These are phyloP conservation scores for Ladona fulva DNA, from an alignment of 1,140 invertebrate genomes.

Conservation along the genomic window DNA sequence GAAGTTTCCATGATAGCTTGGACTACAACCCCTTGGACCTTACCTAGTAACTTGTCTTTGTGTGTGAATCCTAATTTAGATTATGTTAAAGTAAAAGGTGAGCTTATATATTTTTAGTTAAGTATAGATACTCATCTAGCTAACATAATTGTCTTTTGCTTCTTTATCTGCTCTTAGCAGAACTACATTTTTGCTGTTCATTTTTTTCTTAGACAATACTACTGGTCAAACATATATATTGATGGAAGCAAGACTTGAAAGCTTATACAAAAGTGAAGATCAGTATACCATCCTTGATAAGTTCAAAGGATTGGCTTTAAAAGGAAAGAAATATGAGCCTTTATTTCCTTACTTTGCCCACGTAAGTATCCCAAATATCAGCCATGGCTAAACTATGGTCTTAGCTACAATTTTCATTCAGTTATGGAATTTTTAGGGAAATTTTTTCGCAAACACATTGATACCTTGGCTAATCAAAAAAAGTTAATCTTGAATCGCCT, in stretches of 20 bases:
- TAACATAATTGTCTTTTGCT: not conserved
- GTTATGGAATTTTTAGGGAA: too few relatives aligned
- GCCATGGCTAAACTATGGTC: too few relatives aligned
- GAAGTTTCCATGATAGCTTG: conserved; percentile 77
- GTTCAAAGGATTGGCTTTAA: conserved; percentile 72
- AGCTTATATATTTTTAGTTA: too few relatives aligned
- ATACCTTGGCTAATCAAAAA: too few relatives aligned
- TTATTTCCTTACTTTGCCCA: conserved; percentile 81
- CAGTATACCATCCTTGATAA: conserved; percentile 67
- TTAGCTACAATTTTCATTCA: too few relatives aligned
- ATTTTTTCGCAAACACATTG: too few relatives aligned
- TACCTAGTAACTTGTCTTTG: conserved; percentile 91
- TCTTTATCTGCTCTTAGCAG: conserved; percentile 8
- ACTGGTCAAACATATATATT: conserved; percentile 71
- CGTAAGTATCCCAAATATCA: conserved; percentile 25
- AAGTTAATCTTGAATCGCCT: too few relatives aligned
- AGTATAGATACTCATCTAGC: too few relatives aligned
- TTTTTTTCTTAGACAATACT: conserved; percentile 45
- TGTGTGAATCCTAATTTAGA: conserved; percentile 86
- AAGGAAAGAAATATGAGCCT: conserved; percentile 80
- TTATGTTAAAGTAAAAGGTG: conserved; percentile 71
- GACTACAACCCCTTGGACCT: conserved; percentile 99
- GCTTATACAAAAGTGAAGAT: conserved; percentile 70
- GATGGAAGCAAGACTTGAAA: conserved; percentile 74
- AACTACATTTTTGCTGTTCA: conserved; percentile 16